phyloP scores from a whole-genome alignment of 1,140 invertebrate genomes.

The Anthonomus grandis region DNA sequence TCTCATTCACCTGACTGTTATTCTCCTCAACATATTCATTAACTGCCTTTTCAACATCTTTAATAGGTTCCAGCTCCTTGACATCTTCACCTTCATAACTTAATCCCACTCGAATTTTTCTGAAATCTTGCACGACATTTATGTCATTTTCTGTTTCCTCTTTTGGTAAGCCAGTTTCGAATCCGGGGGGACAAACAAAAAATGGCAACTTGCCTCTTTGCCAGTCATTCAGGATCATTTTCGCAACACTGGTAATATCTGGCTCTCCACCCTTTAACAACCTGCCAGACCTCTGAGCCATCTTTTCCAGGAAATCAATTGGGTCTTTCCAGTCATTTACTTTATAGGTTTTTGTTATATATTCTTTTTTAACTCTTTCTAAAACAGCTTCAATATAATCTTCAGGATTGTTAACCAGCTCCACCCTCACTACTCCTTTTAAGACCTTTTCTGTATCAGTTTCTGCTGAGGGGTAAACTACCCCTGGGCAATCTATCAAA shows the following conservation, averaged over 20 bases:
- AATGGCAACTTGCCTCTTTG: conserved; percentile 96
- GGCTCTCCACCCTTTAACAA: conserved; percentile 95
- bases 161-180: conserved; percentile 56
- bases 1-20: too few species aligned
- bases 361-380: conserved; percentile 84
- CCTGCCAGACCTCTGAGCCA: conserved; percentile 83
- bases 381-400: conserved; percentile 89
- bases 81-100: conserved; percentile 68
- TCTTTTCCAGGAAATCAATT: conserved; percentile 89
- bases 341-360: conserved; percentile 90
- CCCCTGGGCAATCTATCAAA: conserved; percentile 98
- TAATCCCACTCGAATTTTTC: conserved; percentile 73
- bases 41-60: conserved; percentile 50
- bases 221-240: conserved; percentile 98
- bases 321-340: conserved; percentile 74
- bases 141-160: conserved; percentile 49
- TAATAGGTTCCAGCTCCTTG: conserved; percentile 56
- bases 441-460: conserved; percentile 94
- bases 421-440: conserved; percentile 93
- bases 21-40: conserved; percentile 49
- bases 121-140: conserved; percentile 71
- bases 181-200: conserved; percentile 82
- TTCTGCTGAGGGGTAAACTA: conserved; percentile 93
- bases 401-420: conserved; percentile 90
- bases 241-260: conserved; percentile 81